Percentiles rank a stretch among this genome's conserved stretches.
phyloP scores from a whole-genome alignment of 2,113 vertebrate species.

The Corvus moneduloides region DNA sequence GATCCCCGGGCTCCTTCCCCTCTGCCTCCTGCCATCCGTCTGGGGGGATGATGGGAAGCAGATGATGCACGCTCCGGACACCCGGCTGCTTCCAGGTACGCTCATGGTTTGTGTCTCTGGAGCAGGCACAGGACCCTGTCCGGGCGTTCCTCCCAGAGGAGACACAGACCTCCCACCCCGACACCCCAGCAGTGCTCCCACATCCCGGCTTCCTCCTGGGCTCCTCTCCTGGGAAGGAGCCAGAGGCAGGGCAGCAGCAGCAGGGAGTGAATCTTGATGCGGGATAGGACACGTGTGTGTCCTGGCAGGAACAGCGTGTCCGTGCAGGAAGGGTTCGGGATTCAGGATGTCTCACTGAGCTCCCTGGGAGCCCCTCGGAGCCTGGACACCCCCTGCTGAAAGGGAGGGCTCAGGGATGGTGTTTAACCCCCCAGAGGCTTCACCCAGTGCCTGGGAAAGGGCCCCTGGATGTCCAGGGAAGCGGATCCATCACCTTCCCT shows the following conservation, averaged over 20 bases:
- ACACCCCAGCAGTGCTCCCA: not conserved
- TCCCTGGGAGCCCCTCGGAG: not conserved
- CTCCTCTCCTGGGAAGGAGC: not conserved
- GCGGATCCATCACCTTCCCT: not conserved
- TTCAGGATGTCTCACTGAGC: not conserved
- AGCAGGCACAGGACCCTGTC: not conserved
- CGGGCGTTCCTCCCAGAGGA: fast-evolving
- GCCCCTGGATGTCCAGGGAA: not conserved
- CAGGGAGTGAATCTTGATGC: fast-evolving
- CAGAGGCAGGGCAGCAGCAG: not conserved
- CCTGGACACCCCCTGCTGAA: not conserved
- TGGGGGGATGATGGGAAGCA: conserved; percentile 52
- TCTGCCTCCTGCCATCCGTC: conserved; percentile 35
- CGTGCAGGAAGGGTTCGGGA: fast-evolving
- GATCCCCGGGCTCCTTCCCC: conserved; percentile 44
- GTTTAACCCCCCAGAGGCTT: not conserved
- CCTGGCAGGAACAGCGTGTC: not conserved
- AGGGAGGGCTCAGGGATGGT: fast-evolving
- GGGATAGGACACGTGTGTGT: fast-evolving
- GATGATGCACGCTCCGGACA: not conserved
- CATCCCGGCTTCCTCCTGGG: not conserved
- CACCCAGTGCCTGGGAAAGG: fast-evolving
- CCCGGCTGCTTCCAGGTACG: not conserved
- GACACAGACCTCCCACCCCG: not conserved
- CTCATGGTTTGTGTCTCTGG: conserved; percentile 6